These are phyloP conservation scores for Pangasius krempfi DNA, from an alignment of 2,797 vertebrate genomes.

Conservation along the genomic window DNA sequence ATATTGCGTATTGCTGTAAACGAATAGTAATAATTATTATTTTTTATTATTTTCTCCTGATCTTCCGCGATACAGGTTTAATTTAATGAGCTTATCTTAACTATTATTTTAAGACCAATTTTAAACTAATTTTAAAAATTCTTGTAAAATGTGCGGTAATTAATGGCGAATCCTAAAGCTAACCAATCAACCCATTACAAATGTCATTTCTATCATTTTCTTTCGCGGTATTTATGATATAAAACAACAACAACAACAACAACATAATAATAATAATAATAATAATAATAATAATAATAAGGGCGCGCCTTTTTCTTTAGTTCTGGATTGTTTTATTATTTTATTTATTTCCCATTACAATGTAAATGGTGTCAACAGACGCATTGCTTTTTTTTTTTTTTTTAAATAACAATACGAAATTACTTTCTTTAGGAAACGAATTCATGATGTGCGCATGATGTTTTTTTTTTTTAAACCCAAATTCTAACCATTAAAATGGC, in stretches of 20 bases:
- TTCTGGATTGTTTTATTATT: neutral
- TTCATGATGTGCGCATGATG: neutral
- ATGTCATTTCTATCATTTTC: neutral
- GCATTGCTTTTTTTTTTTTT: neutral
- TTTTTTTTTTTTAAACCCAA: neutral
- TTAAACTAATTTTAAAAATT: neutral
- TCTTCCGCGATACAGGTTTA: neutral
- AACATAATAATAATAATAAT: slow-evolving; percentile 16
- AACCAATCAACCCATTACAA: neutral
- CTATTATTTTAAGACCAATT: too few species aligned
- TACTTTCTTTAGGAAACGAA: neutral
- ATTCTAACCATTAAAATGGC: too few species aligned
- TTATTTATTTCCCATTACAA: neutral
- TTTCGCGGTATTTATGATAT: neutral
- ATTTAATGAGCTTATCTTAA: neutral
- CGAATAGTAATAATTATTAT: neutral
- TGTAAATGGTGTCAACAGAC: neutral
- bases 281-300: slow-evolving; percentile 3
- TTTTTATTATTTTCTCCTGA: too few species aligned
- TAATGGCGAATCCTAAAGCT: neutral
- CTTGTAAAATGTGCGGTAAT: neutral
- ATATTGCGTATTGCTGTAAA: neutral
- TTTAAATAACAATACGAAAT: neutral
- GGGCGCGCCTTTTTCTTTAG: neutral
- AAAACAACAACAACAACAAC: neutral